phyloP scores from a whole-genome alignment of 2,888 invertebrate species.

The Agrotis puta region DNA sequence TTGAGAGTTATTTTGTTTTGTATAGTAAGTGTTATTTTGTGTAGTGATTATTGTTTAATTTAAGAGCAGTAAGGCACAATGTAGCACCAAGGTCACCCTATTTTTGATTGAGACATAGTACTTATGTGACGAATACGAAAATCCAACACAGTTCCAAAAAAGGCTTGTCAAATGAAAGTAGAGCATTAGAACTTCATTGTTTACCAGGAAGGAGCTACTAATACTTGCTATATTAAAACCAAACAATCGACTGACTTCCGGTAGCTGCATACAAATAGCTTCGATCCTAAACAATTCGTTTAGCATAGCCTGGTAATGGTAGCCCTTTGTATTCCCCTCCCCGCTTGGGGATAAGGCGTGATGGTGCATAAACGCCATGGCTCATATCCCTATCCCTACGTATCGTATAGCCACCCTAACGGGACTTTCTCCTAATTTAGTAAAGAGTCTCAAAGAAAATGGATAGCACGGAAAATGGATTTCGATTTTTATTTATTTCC shows the following conservation, averaged over 20 bases:
- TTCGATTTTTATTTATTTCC: not conserved
- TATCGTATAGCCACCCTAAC: slow-evolving; percentile 30
- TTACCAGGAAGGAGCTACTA: slow-evolving; percentile 2
- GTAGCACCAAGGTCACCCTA: no score
- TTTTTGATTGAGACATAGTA: no score
- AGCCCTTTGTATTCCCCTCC: slow-evolving; percentile 52
- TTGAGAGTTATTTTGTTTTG: no score
- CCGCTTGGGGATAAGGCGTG: slow-evolving; percentile 46
- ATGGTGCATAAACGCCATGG: slow-evolving; percentile 59
- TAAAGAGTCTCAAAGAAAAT: slow-evolving; percentile 16
- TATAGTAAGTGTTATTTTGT: no score
- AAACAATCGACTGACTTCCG: slow-evolving; percentile 32
- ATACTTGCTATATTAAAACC: slow-evolving; percentile 7
- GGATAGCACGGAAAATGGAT: not conserved
- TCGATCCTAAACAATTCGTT: slow-evolving; percentile 30
- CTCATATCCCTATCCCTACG: slow-evolving; percentile 35
- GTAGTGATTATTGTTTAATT: no score
- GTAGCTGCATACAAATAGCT: slow-evolving; percentile 12
- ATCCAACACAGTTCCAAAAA: slow-evolving; percentile 1
- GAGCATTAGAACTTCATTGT: slow-evolving; percentile 14
- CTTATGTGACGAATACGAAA: not conserved
- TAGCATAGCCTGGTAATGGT: slow-evolving; percentile 29
- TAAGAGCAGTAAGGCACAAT: no score
- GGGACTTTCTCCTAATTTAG: slow-evolving; percentile 27
- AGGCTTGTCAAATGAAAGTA: not conserved